A percentile compares a stretch with the other conserved stretches of the same genome.
These are phyloP conservation scores for Hofmannophila pseudospretella DNA, from an alignment of 2,888 invertebrate genomes.

Conservation along the genomic window DNA sequence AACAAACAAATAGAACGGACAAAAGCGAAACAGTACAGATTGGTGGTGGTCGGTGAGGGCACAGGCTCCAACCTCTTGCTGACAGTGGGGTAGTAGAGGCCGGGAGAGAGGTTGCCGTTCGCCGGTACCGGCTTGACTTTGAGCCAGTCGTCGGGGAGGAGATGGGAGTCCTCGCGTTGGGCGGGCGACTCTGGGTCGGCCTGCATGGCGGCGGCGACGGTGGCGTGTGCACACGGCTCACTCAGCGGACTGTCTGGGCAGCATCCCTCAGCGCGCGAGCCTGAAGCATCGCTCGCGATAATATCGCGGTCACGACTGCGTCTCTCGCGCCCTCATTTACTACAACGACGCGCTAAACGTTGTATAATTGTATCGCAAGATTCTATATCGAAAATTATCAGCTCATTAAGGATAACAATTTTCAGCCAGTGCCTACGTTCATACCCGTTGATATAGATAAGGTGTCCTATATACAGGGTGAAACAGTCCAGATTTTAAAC, in stretches of 20 bases:
- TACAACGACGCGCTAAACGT: slow-evolving; percentile 65
- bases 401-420: slow-evolving; percentile 63
- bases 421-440: slow-evolving; percentile 57
- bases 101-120: slow-evolving; percentile 71
- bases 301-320: slow-evolving; percentile 73
- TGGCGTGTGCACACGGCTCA: slow-evolving; percentile 39
- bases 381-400: slow-evolving; percentile 73
- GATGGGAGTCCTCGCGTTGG: slow-evolving; percentile 67
- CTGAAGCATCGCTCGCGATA: slow-evolving; percentile 74
- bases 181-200: slow-evolving; percentile 69
- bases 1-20: slow-evolving; percentile 37
- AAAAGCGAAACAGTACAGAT: slow-evolving; percentile 67
- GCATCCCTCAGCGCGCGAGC: slow-evolving; percentile 58
- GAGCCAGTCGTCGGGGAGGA: slow-evolving; percentile 71
- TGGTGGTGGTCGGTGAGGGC: slow-evolving; percentile 46
- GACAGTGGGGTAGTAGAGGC: slow-evolving; percentile 69
- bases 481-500: no score
- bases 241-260: slow-evolving; percentile 39
- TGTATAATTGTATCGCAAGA: slow-evolving; percentile 73
- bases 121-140: slow-evolving; percentile 60
- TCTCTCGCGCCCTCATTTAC: slow-evolving; percentile 42
- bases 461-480: no score
- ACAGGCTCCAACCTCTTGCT: slow-evolving; percentile 71
- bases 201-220: slow-evolving; percentile 45
- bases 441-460: no score